Conservation (phyloP, 1,140 invertebrate species). For the Steinernema khuongi region DNA sequence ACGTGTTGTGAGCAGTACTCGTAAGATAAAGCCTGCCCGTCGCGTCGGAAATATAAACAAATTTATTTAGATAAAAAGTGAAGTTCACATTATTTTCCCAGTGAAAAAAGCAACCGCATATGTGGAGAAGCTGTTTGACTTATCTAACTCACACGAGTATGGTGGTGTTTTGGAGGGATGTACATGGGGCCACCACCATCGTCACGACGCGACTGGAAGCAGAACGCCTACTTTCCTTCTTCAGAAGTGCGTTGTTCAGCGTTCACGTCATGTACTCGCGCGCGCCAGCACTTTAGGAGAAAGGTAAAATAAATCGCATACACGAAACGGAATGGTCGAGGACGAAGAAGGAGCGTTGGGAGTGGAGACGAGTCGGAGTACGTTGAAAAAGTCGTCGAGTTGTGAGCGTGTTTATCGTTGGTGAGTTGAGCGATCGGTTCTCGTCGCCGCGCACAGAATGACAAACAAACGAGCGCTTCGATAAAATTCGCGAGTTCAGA, state of each 20-base stretch:
- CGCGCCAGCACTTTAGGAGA: not conserved
- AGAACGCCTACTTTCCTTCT: not conserved
- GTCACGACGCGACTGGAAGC: not conserved
- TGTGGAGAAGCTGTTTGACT: too few species aligned
- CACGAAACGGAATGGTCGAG: not conserved
- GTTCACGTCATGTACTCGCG: not conserved
- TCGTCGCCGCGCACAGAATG: not conserved
- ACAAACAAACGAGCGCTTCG: conserved; percentile 4
- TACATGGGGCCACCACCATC: not conserved
- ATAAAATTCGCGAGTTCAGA: not conserved
- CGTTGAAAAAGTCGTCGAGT: conserved; percentile 4
- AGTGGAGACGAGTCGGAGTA: not conserved
- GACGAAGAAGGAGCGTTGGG: not conserved
- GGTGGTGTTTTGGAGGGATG: too few species aligned
- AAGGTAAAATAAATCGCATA: not conserved
- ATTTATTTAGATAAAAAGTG: not conserved
- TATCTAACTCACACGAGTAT: too few species aligned
- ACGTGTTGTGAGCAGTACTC: too few species aligned
- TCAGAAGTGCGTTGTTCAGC: not conserved
- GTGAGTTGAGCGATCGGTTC: conserved; percentile 3
- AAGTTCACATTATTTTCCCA: not conserved
- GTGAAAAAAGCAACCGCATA: not conserved
- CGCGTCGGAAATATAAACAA: too few species aligned
- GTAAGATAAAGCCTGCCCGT: too few species aligned
- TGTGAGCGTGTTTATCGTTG: conserved; percentile 8